Conservation (phyloP, 2,888 invertebrate species). For the Galerucella calmariensis region DNA sequence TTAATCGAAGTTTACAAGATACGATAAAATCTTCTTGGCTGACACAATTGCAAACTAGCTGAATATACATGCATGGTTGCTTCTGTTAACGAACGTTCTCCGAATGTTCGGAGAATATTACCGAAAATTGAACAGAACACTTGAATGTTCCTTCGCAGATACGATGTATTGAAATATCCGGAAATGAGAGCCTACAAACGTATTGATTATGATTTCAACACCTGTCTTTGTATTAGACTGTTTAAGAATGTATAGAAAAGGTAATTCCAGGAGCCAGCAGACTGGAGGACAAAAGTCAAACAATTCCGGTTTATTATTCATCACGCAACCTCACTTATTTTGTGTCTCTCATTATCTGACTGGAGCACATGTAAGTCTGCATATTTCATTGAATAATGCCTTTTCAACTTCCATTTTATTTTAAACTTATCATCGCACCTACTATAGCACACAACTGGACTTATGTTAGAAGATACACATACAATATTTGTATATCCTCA, state of each 20-base stretch:
- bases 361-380: too few species aligned
- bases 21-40: constrained; percentile 35
- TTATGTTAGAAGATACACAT: too few species aligned
- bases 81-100: constrained; percentile 37
- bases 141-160: constrained; percentile 31
- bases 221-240: constrained; percentile 12
- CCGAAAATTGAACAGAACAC: constrained; percentile 36
- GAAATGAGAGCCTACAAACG: constrained; percentile 27
- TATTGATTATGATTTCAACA: constrained; percentile 29
- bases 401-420: too few species aligned
- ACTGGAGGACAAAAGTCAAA: too few species aligned
- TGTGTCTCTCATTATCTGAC: too few species aligned
- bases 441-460: too few species aligned
- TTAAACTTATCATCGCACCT: too few species aligned
- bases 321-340: too few species aligned
- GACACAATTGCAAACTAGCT: constrained; percentile 37
- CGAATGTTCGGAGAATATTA: constrained; percentile 27
- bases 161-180: constrained; percentile 32
- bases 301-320: too few species aligned
- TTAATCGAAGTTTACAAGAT: constrained; percentile 39
- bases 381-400: too few species aligned
- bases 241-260: not conserved
- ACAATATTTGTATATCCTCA: too few species aligned
- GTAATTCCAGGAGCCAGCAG: not conserved
- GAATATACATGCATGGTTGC: constrained; percentile 35